A percentile compares a stretch with the other conserved stretches of the same genome.
phyloP scores from a whole-genome alignment of 2,113 vertebrate species.

The Percina caprodes region DNA sequence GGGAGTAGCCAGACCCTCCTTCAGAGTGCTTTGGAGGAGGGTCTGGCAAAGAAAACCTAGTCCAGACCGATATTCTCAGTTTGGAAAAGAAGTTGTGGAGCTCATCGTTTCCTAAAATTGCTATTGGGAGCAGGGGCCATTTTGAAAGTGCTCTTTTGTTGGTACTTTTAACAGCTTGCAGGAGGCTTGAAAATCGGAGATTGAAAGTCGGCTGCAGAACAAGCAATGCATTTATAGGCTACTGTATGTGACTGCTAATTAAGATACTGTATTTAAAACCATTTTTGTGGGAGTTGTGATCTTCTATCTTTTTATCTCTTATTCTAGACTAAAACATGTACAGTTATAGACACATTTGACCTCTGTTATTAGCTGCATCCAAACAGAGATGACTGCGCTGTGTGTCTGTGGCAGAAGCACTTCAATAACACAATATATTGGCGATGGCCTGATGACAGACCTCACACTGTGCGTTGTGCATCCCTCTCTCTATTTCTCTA shows the following conservation, averaged over 20 bases:
- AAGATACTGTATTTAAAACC: too few species aligned
- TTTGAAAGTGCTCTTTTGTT: neutral
- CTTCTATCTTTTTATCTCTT: neutral
- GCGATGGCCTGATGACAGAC: slow-evolving; percentile 1
- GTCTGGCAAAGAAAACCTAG: too few species aligned
- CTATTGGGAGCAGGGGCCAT: neutral
- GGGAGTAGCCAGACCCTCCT: too few species aligned
- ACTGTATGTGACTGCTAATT: neutral
- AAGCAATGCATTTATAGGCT: neutral
- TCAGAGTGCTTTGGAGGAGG: too few species aligned
- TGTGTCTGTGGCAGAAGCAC: neutral
- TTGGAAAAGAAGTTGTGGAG: neutral
- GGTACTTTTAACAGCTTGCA: neutral
- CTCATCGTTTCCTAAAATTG: neutral
- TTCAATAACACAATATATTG: neutral
- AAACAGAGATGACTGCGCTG: neutral
- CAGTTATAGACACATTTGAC: neutral
- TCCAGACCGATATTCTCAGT: neutral
- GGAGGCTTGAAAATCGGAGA: neutral
- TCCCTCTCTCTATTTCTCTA: neutral
- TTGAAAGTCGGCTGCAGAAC: neutral
- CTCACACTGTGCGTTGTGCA: neutral
- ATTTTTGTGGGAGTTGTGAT: neutral
- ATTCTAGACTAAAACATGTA: neutral
- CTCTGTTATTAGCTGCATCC: slow-evolving; percentile 2